Evolutionary conservation across 1,140 invertebrate genomes (phyloP).

Genomic region (Elymnias hypermnestra): DNA sequence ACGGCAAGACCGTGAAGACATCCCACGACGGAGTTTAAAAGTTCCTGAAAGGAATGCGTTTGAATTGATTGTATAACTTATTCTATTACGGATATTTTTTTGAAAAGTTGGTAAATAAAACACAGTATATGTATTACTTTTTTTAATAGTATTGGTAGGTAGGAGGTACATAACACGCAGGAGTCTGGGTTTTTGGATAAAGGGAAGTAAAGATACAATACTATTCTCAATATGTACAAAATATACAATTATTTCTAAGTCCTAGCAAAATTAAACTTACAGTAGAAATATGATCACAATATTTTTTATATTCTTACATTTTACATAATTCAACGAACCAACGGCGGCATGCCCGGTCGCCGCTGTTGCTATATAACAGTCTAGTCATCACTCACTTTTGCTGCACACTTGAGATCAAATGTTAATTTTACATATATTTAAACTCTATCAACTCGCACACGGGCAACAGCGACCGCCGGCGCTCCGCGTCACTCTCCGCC

Average conservation of each 20-base stretch:
- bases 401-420: constrained; percentile 75
- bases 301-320: constrained; percentile 68
- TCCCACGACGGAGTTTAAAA: too few relatives aligned
- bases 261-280: constrained; percentile 68
- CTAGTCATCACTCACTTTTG: constrained; percentile 65
- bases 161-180: constrained; percentile 77
- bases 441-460: constrained; percentile 67
- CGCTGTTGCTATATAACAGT: constrained; percentile 53
- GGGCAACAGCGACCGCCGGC: constrained; percentile 42
- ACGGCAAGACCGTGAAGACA: too few relatives aligned
- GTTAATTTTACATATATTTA: constrained; percentile 67
- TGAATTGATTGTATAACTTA: too few relatives aligned
- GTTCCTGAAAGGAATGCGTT: too few relatives aligned
- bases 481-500: constrained; percentile 19
- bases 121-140: constrained; percentile 69
- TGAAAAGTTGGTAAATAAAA: constrained; percentile 36
- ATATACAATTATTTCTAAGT: constrained; percentile 75
- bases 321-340: constrained; percentile 40
- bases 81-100: too few relatives aligned
- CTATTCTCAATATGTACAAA: constrained; percentile 78
- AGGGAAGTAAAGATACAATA: constrained; percentile 76
- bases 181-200: constrained; percentile 74
- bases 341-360: constrained; percentile 30
- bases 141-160: constrained; percentile 78
- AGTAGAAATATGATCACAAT: constrained; percentile 76